phyloP scores from a whole-genome alignment of 1,140 invertebrate genomes.

The Tachypleus tridentatus region DNA sequence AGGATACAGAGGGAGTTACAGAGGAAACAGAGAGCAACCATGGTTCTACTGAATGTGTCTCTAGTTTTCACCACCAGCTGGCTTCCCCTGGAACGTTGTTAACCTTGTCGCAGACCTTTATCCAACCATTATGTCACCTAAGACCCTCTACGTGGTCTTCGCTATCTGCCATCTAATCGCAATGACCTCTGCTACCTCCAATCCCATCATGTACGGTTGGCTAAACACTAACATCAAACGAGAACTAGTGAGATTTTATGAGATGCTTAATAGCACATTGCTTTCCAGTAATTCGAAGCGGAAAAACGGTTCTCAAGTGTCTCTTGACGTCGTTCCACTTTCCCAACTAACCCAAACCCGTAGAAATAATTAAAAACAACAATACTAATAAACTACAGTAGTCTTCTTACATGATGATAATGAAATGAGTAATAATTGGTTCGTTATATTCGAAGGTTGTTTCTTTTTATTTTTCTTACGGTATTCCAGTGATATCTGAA shows the following conservation, averaged over 20 bases:
- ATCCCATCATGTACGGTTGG: slow-evolving; percentile 44
- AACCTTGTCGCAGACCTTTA: slow-evolving; percentile 39
- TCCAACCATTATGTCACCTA: slow-evolving; percentile 22
- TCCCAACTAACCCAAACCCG: too few species aligned
- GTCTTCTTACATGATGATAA: too few species aligned
- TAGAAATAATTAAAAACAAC: too few species aligned
- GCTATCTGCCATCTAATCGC: slow-evolving; percentile 44
- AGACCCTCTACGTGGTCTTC: slow-evolving; percentile 38
- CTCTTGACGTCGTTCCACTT: too few species aligned
- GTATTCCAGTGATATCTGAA: too few species aligned
- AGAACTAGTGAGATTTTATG: slow-evolving; percentile 28
- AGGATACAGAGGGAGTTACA: slow-evolving; percentile 34
- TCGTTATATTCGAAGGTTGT: too few species aligned
- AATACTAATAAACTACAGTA: too few species aligned
- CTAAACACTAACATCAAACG: slow-evolving; percentile 40
- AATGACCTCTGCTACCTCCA: slow-evolving; percentile 42
- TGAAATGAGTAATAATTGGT: too few species aligned
- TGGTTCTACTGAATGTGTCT: slow-evolving; percentile 29
- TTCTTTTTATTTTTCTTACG: too few species aligned
- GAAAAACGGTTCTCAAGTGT: too few species aligned
- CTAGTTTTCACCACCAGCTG: slow-evolving; percentile 32
- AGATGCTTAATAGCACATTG: not conserved
- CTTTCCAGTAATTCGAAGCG: too few species aligned
- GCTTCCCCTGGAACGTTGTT: slow-evolving; percentile 44
- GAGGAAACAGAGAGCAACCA: slow-evolving; percentile 41